phyloP scores from a whole-genome alignment of 2,797 vertebrate species.

The Ara ararauna region DNA sequence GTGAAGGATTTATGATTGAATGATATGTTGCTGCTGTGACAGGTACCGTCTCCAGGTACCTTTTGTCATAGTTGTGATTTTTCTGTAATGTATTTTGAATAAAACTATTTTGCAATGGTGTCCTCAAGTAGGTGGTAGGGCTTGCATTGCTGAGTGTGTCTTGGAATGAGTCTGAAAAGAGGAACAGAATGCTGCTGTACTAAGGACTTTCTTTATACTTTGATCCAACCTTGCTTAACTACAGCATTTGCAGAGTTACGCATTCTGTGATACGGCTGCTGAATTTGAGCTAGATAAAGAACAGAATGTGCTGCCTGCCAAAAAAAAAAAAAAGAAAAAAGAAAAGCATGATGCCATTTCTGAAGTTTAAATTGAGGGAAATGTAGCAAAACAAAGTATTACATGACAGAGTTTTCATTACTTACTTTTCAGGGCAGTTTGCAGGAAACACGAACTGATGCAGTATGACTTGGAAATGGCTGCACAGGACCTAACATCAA shows the following conservation, averaged over 20 bases:
- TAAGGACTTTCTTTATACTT: not conserved
- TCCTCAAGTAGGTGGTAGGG: not conserved
- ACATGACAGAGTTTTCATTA: not conserved
- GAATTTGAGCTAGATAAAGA: not conserved
- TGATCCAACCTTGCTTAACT: not conserved
- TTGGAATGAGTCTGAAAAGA: not conserved
- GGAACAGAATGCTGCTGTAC: not conserved
- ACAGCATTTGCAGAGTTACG: not conserved
- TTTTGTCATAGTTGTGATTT: not conserved
- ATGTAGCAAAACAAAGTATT: not conserved
- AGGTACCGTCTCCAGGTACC: not conserved
- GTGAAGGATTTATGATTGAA: not conserved
- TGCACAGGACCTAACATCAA: constrained; percentile 89
- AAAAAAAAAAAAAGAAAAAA: not conserved
- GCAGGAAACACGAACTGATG: constrained; percentile 94
- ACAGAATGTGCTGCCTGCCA: not conserved
- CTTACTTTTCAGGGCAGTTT: constrained; percentile 87
- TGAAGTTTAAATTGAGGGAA: constrained; percentile 17
- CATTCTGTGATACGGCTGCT: not conserved
- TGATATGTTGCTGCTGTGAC: not conserved
- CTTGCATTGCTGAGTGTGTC: not conserved
- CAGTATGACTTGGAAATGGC: constrained; percentile 93
- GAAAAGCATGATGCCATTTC: not conserved
- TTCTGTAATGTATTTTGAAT: not conserved
- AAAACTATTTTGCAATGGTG: not conserved